Percentiles rank a stretch among this genome's conserved stretches.
phyloP scores from a whole-genome alignment of 2,797 vertebrate genomes.

The Cyclopterus lumpus region DNA sequence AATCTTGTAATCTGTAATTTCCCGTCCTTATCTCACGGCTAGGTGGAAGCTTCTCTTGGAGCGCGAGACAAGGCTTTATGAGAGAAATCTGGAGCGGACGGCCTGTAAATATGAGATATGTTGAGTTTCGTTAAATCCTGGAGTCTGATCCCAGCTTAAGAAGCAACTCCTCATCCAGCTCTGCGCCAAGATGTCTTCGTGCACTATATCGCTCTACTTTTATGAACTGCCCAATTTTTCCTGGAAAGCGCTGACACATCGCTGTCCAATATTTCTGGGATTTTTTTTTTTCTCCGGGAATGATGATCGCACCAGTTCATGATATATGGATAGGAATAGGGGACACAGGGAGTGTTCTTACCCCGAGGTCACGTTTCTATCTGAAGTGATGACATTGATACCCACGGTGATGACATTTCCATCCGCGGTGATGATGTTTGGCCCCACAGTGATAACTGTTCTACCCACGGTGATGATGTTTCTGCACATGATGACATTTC shows the following conservation, averaged over 20 bases:
- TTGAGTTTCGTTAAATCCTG: slow-evolving; percentile 65
- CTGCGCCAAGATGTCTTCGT: slow-evolving; percentile 58
- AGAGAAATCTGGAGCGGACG: slow-evolving; percentile 47
- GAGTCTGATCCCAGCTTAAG: slow-evolving; percentile 71
- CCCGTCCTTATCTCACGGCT: slow-evolving; percentile 61
- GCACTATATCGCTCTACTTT: slow-evolving; percentile 42
- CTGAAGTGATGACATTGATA: slow-evolving; percentile 60
- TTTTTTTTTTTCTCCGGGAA: slow-evolving; percentile 3
- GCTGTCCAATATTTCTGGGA: slow-evolving; percentile 7
- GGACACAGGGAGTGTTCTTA: slow-evolving; percentile 30
- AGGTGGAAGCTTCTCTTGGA: slow-evolving; percentile 59
- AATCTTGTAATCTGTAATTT: slow-evolving; percentile 75
- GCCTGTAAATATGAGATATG: slow-evolving; percentile 76
- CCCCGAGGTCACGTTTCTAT: slow-evolving; percentile 36
- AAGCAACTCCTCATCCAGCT: slow-evolving; percentile 51
- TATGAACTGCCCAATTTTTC: slow-evolving; percentile 41
- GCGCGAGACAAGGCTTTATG: slow-evolving; percentile 57
- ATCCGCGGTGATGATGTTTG: slow-evolving; percentile 44
- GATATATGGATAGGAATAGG: slow-evolving; percentile 24
- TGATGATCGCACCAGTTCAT: slow-evolving; percentile 42
- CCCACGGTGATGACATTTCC: slow-evolving; percentile 56
- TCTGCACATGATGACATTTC: slow-evolving; percentile 21
- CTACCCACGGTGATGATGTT: slow-evolving; percentile 13
- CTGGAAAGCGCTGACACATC: slow-evolving; percentile 33
- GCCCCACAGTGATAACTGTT: slow-evolving; percentile 34